phyloP scores from a whole-genome alignment of 2,113 vertebrate genomes.

The Triplophysa tibetana region DNA sequence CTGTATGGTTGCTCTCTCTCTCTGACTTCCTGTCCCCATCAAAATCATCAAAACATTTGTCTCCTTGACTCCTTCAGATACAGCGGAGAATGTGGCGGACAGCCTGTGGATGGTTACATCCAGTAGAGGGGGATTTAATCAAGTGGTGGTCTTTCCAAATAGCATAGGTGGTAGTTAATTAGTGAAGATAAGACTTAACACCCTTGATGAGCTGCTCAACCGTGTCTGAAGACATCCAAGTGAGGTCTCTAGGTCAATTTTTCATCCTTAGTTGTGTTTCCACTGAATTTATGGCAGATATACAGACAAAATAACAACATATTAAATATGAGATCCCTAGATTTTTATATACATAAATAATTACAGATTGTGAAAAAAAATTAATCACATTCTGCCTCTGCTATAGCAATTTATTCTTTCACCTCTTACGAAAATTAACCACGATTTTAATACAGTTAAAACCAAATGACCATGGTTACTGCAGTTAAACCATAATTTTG shows the following conservation, averaged over 20 bases:
- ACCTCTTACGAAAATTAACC: too few species aligned
- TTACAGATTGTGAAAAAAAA: slow-evolving; percentile 2
- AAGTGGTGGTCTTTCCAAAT: slow-evolving; percentile 12
- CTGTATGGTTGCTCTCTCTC: neutral
- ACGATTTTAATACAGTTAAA: too few species aligned
- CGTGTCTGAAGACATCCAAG: neutral
- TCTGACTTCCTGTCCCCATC: neutral
- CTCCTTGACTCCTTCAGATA: neutral
- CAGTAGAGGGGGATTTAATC: slow-evolving; percentile 11
- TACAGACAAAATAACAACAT: neutral
- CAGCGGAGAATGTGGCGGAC: neutral
- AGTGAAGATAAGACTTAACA: slow-evolving; percentile 6
- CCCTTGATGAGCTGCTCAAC: neutral
- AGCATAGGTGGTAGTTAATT: slow-evolving; percentile 6
- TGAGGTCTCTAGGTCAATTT: neutral
- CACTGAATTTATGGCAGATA: neutral
- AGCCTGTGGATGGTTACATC: neutral
- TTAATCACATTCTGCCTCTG: neutral
- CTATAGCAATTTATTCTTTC: neutral
- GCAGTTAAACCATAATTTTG: too few species aligned
- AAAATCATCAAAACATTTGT: neutral
- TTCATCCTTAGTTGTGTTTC: neutral
- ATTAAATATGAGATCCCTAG: slow-evolving; percentile 1
- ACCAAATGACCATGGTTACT: too few species aligned
- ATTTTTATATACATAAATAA: neutral